Evolutionary conservation across 2,797 vertebrate genomes (phyloP), one percentile per base, ranked within the genome.

Genomic region (Adrianichthys oophorus): DNA sequence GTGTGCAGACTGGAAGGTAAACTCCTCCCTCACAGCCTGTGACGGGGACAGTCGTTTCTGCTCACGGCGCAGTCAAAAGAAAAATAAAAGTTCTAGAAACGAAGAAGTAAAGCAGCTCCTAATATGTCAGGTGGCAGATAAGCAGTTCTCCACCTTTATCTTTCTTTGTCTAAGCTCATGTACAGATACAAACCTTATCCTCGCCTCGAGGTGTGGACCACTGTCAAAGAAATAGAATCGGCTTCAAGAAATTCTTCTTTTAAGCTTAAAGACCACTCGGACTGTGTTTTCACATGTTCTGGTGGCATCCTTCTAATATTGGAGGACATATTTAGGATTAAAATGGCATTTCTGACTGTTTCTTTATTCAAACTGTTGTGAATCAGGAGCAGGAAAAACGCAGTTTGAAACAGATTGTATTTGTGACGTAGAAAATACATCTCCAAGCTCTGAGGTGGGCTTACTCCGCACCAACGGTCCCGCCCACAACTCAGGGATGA

Each of bases 111-210:
- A 26, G 47, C 52, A 70, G 74, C 84, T 83, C 59, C 70, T 80
- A 72, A 76, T 74, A 57, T 54, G 71, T 87, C 84, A 82, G 54
- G 61, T 48, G 59, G 71, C 65, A 75, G 66, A 79, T 75, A 83
- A 79, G 77, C 76, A 70, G 61, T 78, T 88, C 69, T 72, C 61
- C 52, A 65, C 66, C 62, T 72, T 81, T 84, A 84, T 88, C 79
- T 86, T 73, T 86, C 57, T 79, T 82, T 85, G 80, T 88, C 79
- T 72, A 45, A n/a, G 72, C 52, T 53, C 75, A 59, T 79, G 84
- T 79, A 81, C 50, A 86, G 81, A 88, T 88, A 82, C 66, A 62
- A 79, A 65, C 67, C 73, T 85, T 85, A 86, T 87, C 78, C 74
- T 65, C 72, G 76, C 74, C 68, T 74, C 72, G 60, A 80, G 73